Base-by-base conservation (phyloP, 2,797 vertebrate genomes). In the Steatocranus sp. region DNA sequence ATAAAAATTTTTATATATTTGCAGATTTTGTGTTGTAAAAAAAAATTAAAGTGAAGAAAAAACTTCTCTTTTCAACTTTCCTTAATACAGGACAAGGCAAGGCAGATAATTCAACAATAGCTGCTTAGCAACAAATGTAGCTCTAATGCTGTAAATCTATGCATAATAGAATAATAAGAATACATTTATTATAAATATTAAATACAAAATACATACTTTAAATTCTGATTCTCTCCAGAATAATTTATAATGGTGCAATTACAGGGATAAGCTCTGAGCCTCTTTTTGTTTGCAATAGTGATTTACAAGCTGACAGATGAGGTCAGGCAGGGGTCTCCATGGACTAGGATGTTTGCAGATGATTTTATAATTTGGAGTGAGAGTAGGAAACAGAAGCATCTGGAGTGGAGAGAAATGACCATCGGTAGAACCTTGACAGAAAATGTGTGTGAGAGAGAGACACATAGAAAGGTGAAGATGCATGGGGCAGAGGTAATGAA, bases 381-480 rank as follows among this genome's bases (percentile, higher is more conserved):
- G 38, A 18, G 23, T 18, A 27, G 38, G 38, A 27, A 27, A 36
- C 36, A 4, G 20, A 20, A 3, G 15, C 25, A 1, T 14, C 38
- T 46, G 66, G 15, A 70, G 1, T 46, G 23, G 41, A 46, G 38
- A 46, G 23, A 41, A 46, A 25, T 68, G 8, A 17, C 36, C 25
- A 23, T 41, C 2, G 8, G 20, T 68, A 68, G 1, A 68, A 25
- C 0, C 0, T 15, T 15, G 12, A 43, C 8, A 25, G 20, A 68
- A 25, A 1, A 25, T 0, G 23, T 43, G 9, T 43, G 23, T 18
- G 0, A 27, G 23, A 18, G 0, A 25, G 38, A 17, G 4, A 11
- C 20, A 3, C 1, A 9, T 43, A 43, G 23, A 68, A 68, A 43
- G 38, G 14, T 70, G 38, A 3, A 43, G 38, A 18, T 68, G 38